Conservation (phyloP, 2,888 invertebrate species). For the Anagyrus pseudococci region DNA sequence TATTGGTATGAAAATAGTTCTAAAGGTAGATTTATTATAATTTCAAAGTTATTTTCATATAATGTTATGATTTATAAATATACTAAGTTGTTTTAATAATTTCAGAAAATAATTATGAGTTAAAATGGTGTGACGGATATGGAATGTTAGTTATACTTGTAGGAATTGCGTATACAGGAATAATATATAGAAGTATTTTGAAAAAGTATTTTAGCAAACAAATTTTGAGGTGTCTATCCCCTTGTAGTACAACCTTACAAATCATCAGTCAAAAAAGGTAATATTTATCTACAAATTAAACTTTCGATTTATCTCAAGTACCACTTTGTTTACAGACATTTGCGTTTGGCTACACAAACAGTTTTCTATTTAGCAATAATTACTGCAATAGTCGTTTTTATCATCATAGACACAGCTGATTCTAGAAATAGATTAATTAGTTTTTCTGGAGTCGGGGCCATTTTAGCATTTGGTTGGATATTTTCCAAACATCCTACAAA, state of each 20-base stretch:
- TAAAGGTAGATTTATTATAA: conserved; percentile 27
- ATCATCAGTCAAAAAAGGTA: conserved; percentile 34
- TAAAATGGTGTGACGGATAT: conserved; percentile 70
- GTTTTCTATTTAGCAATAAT: conserved; percentile 62
- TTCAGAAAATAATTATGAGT: conserved; percentile 43
- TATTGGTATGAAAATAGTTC: conserved; percentile 51
- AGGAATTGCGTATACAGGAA: conserved; percentile 67
- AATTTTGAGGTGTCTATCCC: conserved; percentile 52
- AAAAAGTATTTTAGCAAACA: conserved; percentile 60
- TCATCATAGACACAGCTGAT: conserved; percentile 71
- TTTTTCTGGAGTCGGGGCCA: conserved; percentile 69
- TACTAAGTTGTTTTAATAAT: conserved; percentile 7
- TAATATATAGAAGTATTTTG: conserved; percentile 61
- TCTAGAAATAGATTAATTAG: conserved; percentile 70
- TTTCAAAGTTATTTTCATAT: background rate
- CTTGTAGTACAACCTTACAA: conserved; percentile 32
- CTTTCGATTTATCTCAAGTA: background rate
- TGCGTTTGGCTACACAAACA: conserved; percentile 54
- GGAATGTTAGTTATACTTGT: conserved; percentile 75
- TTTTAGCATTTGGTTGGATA: conserved; percentile 70
- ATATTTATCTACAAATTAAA: background rate
- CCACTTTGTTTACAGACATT: conserved; percentile 59
- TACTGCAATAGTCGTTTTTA: conserved; percentile 65
- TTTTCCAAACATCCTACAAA: conserved; percentile 69
- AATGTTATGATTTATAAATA: background rate